Base-by-base conservation (phyloP, 2,888 invertebrate genomes). In the Mythimna loreyi region DNA sequence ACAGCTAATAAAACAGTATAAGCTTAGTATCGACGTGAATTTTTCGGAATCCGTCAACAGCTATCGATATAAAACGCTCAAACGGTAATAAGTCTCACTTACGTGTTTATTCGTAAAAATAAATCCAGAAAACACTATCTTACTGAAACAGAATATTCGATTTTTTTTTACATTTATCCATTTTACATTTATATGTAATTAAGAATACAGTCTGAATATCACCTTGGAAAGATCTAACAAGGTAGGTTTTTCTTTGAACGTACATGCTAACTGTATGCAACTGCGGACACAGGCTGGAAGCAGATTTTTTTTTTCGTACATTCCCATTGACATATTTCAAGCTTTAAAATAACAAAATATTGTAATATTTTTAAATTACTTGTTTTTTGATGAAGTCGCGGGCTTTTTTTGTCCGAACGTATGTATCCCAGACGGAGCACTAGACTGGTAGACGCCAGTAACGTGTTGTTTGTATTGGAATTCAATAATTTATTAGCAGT, bases 1-100 rank as follows among this genome's bases (percentile, higher is more conserved):
- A 74, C 76, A 75, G 72, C 61, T 70, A 73, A 85, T 85, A 83
- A 83, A 83, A 75, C 61, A 62, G 64, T 45, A 67, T 63, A 25
- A 77, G 53, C 59, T 68, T 62, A 66, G 64, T 63, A 67, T 23
- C 56, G 64, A 57, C 57, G 60, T 49, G 66, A 72, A 73, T 70
- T 72, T 67, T 63, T 57, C 67, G 50, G 40, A 28, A 68, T 67
- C 57, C 50, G 63, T 65, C 60, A 78, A 75, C 60, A 69, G 21
- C 63, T 59, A 59, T 65, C 58, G 59, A 78, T 78, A 65, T 75
- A 71, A 72, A 49, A 60, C 60, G 47, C 52, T 70, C 23, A 69
- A 68, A 58, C 50, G 45, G 40, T 49, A 50, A 63, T 59, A 72
- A 65, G 25, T 77, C 58, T 61, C 49, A 58, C 53, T 77, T 72